A percentile compares a stretch with the other conserved stretches of the same genome.
Evolutionary conservation across 1,140 invertebrate species (phyloP).

Genomic region (Coelopa frigida): DNA sequence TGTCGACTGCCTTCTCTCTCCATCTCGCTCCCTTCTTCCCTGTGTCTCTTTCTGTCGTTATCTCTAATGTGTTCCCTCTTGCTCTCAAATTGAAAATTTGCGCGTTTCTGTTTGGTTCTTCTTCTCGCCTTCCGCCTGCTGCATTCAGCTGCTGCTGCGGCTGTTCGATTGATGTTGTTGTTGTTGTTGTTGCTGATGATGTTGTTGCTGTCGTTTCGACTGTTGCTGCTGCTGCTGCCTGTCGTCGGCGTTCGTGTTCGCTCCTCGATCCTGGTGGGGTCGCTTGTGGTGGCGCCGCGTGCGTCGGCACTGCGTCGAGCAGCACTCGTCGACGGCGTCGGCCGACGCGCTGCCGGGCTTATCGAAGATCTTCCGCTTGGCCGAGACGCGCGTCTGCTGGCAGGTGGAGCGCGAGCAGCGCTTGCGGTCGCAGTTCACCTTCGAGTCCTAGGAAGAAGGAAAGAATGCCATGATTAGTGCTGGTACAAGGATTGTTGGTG

Average conservation of each 20-base stretch:
- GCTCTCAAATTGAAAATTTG: not conserved
- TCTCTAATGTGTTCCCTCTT: not conserved
- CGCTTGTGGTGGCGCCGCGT: constrained; percentile 47
- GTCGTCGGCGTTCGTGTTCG: constrained; percentile 19
- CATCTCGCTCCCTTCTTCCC: constrained; percentile 8
- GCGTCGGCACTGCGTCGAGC: constrained; percentile 48
- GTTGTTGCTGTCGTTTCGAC: not conserved
- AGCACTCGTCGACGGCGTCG: constrained; percentile 47
- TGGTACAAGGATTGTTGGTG: too few relatives aligned
- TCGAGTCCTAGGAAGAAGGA: constrained; percentile 59
- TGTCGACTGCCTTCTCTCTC: constrained; percentile 12
- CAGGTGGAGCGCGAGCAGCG: constrained; percentile 69
- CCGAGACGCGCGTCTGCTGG: constrained; percentile 45
- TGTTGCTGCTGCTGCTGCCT: constrained; percentile 17
- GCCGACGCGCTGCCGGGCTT: constrained; percentile 28
- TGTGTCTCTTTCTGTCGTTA: not conserved
- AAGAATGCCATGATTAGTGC: too few relatives aligned
- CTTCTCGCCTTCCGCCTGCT: not conserved
- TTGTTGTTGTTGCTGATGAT: constrained; percentile 8
- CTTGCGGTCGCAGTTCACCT: constrained; percentile 67
- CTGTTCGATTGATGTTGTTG: constrained; percentile 14
- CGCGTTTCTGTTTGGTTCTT: not conserved
- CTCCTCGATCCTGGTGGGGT: constrained; percentile 8
- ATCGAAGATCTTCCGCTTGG: constrained; percentile 41
- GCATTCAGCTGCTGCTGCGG: constrained; percentile 9